Conservation (phyloP, 1,140 invertebrate genomes). For the Bombus waltoni region DNA sequence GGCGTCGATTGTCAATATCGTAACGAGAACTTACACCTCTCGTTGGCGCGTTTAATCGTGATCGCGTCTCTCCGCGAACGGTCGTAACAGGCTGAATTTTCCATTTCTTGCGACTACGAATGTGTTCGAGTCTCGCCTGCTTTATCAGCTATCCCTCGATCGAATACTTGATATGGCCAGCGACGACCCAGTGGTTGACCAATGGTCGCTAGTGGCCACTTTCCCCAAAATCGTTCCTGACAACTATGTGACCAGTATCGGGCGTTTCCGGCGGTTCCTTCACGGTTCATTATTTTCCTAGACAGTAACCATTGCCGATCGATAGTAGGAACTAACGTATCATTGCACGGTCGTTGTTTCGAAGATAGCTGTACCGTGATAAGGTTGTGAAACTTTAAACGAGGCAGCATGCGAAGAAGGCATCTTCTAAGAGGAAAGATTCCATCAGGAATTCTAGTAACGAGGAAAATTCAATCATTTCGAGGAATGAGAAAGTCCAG, state of each 20-base stretch:
- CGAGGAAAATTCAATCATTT: neutral
- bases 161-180: neutral
- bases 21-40: too few species aligned
- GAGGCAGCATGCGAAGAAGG: too few species aligned
- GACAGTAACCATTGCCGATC: neutral
- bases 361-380: too few species aligned
- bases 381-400: neutral
- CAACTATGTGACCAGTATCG: neutral
- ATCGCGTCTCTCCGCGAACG: too few species aligned
- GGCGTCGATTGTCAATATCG: too few species aligned
- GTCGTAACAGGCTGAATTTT: too few species aligned
- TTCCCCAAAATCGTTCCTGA: neutral
- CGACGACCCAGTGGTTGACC: neutral
- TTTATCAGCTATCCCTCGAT: neutral
- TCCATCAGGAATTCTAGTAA: neutral
- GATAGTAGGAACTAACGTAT: too few species aligned
- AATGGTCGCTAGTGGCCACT: neutral
- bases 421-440: neutral
- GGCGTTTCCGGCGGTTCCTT: neutral
- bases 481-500: neutral
- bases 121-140: neutral
- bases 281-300: neutral
- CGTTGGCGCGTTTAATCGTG: too few species aligned
- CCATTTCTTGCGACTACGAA: neutral
- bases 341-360: too few species aligned